Base-by-base conservation (phyloP, 2,113 vertebrate genomes). In the Pangasianodon hypophthalmus region DNA sequence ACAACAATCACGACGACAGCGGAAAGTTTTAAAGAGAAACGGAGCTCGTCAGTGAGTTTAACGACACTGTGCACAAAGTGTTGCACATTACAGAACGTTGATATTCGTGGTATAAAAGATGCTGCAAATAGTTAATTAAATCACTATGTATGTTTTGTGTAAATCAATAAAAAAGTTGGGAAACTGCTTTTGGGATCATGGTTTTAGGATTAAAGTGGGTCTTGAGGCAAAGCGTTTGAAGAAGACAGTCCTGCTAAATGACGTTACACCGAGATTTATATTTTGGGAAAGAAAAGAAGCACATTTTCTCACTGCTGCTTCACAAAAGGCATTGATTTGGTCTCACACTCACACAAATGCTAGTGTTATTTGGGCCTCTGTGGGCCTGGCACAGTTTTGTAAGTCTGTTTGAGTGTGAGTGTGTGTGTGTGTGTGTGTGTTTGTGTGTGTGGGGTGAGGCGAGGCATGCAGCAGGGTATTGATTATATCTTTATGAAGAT, bases 401-500 rank as follows among this genome's bases (percentile, higher is more conserved):
- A 46, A 91, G 88, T 91, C 62, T 90, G 84, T 84, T 24, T 62
- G 60, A 87, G 89, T 85, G 44, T 92, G 91, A 18, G n/a, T 62
- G 41, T 85, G 89, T 89, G 87, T 85, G 54, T 92, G 91, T 87
- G 54, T 91, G 77, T 89, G 84, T 84, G 44, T 69, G 48, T 88
- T 89, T 86, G 85, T 69, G 77, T 85, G 84, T 85, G 90, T 84
- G 90, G 88, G 84, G 10, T 44, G 24, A 60, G 75, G 44, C 11
- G 71, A 58, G 26, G 89, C 56, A 32, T 60, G 71, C 75, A n/a
- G 52, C 56, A 84, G 69, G 62, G 92, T 94, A 95, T 95, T 91
- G 96, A 96, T 96, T 84, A 37, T 90, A 90, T 92, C 92, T 94
- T 94, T 94, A 94, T 92, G 93, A 94, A 95, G 94, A 96, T 94